phyloP scores from a whole-genome alignment of 2,113 vertebrate species.

The Chaenogobius annularis region DNA sequence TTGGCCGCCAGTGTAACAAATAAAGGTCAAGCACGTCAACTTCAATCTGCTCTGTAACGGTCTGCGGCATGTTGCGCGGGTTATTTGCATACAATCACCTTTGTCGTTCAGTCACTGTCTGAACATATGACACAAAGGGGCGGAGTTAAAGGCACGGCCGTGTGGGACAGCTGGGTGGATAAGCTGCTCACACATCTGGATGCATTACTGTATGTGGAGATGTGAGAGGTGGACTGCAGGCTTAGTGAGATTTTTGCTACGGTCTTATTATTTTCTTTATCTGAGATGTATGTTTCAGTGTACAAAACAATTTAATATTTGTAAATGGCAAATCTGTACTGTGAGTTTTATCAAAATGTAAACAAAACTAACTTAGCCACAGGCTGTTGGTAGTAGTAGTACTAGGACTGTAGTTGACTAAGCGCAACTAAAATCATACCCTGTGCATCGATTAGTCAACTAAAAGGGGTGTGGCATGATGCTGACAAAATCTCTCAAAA shows the following conservation, averaged over 20 bases:
- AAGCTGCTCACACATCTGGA: constrained; percentile 47
- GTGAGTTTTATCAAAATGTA: too few species aligned
- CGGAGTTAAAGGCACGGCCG: neutral
- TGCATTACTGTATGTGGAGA: constrained; percentile 15
- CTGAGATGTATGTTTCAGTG: neutral
- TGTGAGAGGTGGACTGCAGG: neutral
- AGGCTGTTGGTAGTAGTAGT: too few species aligned
- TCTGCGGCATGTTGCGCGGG: constrained; percentile 19
- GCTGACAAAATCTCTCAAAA: too few species aligned
- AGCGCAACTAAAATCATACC: too few species aligned
- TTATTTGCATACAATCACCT: constrained; percentile 50
- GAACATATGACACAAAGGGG: constrained; percentile 19
- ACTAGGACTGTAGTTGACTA: too few species aligned
- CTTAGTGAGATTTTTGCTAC: neutral
- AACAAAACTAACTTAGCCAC: too few species aligned
- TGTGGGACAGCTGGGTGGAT: constrained; percentile 41
- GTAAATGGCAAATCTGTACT: too few species aligned
- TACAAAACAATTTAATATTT: neutral
- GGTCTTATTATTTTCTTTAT: neutral
- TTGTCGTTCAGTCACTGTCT: constrained; percentile 15
- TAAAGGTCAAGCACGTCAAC: constrained; percentile 49
- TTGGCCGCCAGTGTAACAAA: constrained; percentile 15
- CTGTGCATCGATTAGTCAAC: too few species aligned
- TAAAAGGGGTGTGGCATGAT: too few species aligned
- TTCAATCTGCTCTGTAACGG: constrained; percentile 32